A percentile compares a stretch with the other conserved stretches of the same genome.
These are phyloP conservation scores for Peromyscus californicus DNA, from an alignment of 2,113 vertebrate genomes.

Conservation along the genomic window DNA sequence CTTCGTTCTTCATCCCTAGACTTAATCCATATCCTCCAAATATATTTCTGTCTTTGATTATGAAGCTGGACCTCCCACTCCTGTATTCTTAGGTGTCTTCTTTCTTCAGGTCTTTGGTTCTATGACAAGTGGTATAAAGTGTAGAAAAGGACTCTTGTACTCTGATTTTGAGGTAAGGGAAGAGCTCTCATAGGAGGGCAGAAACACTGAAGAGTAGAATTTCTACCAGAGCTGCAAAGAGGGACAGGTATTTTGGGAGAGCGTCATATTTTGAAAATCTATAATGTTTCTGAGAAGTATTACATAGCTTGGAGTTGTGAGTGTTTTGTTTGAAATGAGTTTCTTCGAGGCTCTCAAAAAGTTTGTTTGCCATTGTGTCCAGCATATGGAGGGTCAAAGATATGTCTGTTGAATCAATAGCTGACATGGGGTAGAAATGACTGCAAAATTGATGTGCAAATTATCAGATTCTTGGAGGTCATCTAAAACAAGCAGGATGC, in stretches of 20 bases:
- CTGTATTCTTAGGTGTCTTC: background rate
- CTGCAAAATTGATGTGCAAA: background rate
- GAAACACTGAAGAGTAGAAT: background rate
- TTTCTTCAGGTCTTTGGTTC: background rate
- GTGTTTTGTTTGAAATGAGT: background rate
- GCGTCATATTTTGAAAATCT: background rate
- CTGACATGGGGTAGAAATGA: background rate
- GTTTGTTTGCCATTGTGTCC: background rate
- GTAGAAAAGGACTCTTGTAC: background rate
- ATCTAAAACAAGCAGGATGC: background rate
- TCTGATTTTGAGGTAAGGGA: constrained; percentile 18
- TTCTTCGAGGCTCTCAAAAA: background rate
- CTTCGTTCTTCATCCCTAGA: constrained; percentile 24
- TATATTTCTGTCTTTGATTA: background rate
- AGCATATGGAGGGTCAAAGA: background rate
- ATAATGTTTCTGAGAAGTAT: background rate
- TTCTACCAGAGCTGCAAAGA: background rate
- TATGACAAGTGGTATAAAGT: background rate
- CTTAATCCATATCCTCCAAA: background rate
- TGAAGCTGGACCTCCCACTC: background rate
- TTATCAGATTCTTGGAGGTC: background rate
- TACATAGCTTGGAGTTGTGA: background rate
- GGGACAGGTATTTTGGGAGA: background rate
- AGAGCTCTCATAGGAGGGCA: background rate
- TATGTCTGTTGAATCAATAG: constrained; percentile 15